Percentiles rank a stretch among this genome's conserved stretches.
phyloP scores from a whole-genome alignment of 2,113 vertebrate genomes.

The Salvelinus sp. region DNA sequence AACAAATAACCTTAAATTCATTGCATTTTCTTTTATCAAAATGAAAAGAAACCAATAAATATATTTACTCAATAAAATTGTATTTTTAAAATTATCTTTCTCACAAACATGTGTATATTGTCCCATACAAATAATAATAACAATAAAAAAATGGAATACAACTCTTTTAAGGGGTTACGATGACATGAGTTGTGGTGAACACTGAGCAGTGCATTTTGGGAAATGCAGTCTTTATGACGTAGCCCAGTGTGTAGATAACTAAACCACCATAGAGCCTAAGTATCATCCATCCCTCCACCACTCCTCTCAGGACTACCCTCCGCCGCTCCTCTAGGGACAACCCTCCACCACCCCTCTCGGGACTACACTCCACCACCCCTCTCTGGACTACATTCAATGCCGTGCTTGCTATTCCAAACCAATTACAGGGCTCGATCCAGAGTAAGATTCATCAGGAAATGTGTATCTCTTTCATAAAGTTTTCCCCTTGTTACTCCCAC shows the following conservation, averaged over 20 bases:
- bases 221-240: constrained; percentile 39
- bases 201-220: not conserved
- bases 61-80: no score
- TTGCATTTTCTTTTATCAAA: no score
- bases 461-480: constrained; percentile 56
- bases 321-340: constrained; percentile 25
- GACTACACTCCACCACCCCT: not conserved
- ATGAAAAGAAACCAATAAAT: no score
- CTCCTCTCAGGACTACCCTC: constrained; percentile 20
- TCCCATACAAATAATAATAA: no score
- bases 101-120: no score
- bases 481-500: constrained; percentile 66
- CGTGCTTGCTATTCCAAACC: constrained; percentile 50
- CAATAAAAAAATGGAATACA: no score
- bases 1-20: no score
- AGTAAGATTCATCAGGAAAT: constrained; percentile 58
- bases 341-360: not conserved
- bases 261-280: constrained; percentile 22
- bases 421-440: constrained; percentile 58
- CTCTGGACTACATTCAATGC: no score
- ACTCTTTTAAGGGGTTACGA: no score
- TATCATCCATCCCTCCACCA: not conserved
- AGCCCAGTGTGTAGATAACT: constrained; percentile 15
- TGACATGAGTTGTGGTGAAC: no score
- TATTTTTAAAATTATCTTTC: no score